Evolutionary conservation across 1,140 invertebrate species (phyloP).

Genomic region (Bombus sylvicola): DNA sequence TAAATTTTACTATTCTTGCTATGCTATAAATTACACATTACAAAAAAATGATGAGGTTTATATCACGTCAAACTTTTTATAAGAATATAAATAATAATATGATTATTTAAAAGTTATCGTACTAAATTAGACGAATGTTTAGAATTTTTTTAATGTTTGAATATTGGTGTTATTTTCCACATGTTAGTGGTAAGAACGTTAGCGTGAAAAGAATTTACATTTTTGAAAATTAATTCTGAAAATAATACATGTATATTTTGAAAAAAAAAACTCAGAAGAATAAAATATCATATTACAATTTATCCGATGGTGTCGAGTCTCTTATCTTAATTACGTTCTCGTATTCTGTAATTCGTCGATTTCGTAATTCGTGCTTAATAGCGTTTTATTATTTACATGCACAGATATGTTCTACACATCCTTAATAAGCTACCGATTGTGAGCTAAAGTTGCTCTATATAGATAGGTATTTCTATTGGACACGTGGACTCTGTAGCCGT

Average conservation of each 20-base stretch:
- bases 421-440: not conserved
- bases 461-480: constrained; percentile 9
- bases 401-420: constrained; percentile 33
- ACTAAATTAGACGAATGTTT: constrained; percentile 6
- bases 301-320: not conserved
- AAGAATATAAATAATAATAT: constrained; percentile 31
- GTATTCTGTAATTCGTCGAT: not conserved
- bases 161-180: constrained; percentile 7
- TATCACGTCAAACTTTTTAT: constrained; percentile 11
- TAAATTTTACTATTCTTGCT: constrained; percentile 11
- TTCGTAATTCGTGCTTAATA: not conserved
- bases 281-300: not conserved
- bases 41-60: constrained; percentile 2
- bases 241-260: not conserved
- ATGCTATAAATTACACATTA: constrained; percentile 15
- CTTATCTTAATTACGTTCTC: not conserved
- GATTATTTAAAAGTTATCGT: not conserved
- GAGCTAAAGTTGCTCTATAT: not conserved
- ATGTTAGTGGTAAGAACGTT: constrained; percentile 1
- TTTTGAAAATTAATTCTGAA: not conserved
- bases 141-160: not conserved
- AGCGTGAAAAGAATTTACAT: not conserved
- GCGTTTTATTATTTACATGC: constrained; percentile 40
- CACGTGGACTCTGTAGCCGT: constrained; percentile 8
- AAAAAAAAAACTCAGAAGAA: not conserved